These are phyloP conservation scores for Caracal caracal DNA, from an alignment of 2,113 vertebrate species.

Conservation along the genomic window DNA sequence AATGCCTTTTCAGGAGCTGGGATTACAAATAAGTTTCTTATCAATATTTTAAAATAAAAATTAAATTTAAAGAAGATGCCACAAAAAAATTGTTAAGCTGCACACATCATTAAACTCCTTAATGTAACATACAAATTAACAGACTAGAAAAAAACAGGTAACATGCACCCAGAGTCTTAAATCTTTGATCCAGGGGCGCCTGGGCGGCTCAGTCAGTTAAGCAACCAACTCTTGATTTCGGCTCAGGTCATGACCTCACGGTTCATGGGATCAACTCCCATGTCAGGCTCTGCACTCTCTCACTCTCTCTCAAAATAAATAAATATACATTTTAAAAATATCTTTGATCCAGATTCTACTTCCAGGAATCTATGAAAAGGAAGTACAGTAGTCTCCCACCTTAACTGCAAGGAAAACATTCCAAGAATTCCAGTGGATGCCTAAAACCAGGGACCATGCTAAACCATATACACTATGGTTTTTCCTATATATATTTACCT, in stretches of 20 bases:
- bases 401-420: neutral
- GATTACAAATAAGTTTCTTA: neutral
- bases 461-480: neutral
- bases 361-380: neutral
- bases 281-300: too few species aligned
- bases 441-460: neutral
- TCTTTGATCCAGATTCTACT: neutral
- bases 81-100: neutral
- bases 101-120: neutral
- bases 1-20: neutral
- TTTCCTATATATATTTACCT: neutral
- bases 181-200: neutral
- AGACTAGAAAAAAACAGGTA: neutral
- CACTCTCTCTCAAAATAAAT: too few species aligned
- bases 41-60: constrained; percentile 17
- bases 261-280: too few species aligned
- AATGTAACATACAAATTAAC: constrained; percentile 1
- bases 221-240: too few species aligned
- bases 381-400: neutral
- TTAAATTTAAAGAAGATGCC: neutral
- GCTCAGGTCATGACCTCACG: too few species aligned
- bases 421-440: neutral
- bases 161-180: neutral
- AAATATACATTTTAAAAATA: too few species aligned
- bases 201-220: too few species aligned